Conservation (phyloP, 2,888 invertebrate genomes). For the Gymnoscelis rufifasciata region DNA sequence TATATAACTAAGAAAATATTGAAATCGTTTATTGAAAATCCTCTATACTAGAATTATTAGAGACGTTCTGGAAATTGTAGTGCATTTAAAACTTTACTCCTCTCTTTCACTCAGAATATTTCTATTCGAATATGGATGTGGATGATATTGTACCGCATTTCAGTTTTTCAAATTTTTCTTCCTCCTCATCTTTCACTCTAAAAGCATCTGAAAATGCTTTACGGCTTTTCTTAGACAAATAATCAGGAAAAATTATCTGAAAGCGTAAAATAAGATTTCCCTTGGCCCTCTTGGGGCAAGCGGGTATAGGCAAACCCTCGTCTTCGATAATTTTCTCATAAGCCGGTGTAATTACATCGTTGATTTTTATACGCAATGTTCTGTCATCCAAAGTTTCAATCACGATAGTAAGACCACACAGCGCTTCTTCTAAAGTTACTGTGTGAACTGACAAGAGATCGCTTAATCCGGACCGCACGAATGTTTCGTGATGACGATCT, state of each 20-base stretch:
- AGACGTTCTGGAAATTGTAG: too few relatives aligned
- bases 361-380: constrained; percentile 82
- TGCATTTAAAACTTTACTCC: too few relatives aligned
- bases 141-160: constrained; percentile 56
- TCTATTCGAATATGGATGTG: constrained; percentile 29
- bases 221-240: constrained; percentile 65
- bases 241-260: constrained; percentile 63
- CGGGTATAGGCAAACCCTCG: constrained; percentile 86
- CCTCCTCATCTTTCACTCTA: constrained; percentile 51
- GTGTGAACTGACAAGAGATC: constrained; percentile 81
- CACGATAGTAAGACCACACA: constrained; percentile 83
- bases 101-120: too few relatives aligned
- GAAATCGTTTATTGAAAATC: too few relatives aligned
- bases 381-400: constrained; percentile 85
- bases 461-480: constrained; percentile 80
- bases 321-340: constrained; percentile 83
- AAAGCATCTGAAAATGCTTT: constrained; percentile 65
- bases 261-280: constrained; percentile 86
- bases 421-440: constrained; percentile 83
- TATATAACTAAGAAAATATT: too few relatives aligned
- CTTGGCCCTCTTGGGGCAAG: constrained; percentile 77
- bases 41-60: too few relatives aligned
- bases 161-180: constrained; percentile 54
- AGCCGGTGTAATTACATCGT: constrained; percentile 84
- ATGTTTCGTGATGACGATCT: constrained; percentile 84